These are phyloP conservation scores for Hypanus sabinus DNA, from an alignment of 2,113 vertebrate genomes.

Conservation along the genomic window DNA sequence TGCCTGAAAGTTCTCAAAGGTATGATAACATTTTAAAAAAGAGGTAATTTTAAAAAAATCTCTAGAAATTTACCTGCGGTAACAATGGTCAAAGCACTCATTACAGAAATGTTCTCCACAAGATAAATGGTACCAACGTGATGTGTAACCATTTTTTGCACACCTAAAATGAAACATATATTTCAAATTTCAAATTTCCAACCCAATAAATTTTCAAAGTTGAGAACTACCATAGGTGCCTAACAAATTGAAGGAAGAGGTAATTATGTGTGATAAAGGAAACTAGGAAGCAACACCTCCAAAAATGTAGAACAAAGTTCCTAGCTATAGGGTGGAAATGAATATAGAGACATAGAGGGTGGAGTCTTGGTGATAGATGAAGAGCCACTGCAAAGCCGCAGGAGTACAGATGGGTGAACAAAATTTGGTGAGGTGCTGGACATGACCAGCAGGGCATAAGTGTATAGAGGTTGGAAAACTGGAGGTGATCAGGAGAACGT, in stretches of 20 bases:
- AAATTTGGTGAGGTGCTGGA: background rate
- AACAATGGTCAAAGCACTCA: constrained; percentile 96
- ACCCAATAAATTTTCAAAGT: background rate
- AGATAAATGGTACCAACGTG: constrained; percentile 95
- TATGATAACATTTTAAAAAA: background rate
- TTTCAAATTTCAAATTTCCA: background rate
- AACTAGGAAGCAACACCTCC: background rate
- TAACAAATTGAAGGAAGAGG: background rate
- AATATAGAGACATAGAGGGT: background rate
- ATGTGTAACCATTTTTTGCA: constrained; percentile 94
- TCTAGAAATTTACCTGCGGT: constrained; percentile 72
- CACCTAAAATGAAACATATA: constrained; percentile 64
- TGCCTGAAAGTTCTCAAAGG: background rate
- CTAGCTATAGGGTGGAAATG: background rate
- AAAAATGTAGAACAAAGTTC: background rate
- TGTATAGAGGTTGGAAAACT: background rate
- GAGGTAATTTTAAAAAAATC: background rate
- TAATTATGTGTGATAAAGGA: background rate
- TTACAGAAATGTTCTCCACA: constrained; percentile 98
- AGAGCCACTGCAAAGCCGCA: background rate
- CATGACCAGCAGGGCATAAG: background rate
- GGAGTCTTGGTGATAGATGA: background rate
- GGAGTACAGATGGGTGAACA: background rate
- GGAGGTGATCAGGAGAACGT: background rate
- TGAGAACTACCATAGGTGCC: background rate